A percentile compares a stretch with the other conserved stretches of the same genome.
Evolutionary conservation across 2,888 invertebrate genomes (phyloP).

Genomic region (Epsilonema sp.): DNA sequence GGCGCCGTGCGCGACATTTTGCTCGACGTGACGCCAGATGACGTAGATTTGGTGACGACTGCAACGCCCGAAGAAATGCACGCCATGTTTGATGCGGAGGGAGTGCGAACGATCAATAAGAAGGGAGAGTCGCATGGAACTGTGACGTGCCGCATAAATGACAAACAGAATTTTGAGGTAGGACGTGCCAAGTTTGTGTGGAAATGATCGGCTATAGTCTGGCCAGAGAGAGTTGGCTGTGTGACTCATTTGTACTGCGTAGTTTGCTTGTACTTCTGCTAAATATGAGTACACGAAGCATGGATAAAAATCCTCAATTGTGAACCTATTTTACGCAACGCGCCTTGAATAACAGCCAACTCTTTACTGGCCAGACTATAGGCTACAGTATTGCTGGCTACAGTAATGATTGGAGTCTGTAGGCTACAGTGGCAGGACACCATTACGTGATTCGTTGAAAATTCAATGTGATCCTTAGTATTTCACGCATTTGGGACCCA

Average conservation of each 20-base stretch:
- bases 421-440: too few relatives aligned
- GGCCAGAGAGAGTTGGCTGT: too few relatives aligned
- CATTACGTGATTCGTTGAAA: too few relatives aligned
- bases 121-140: slow-evolving; percentile 83
- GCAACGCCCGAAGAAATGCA: slow-evolving; percentile 94
- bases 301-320: too few relatives aligned
- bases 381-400: not conserved
- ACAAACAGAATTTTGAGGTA: slow-evolving; percentile 69
- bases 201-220: too few relatives aligned
- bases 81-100: slow-evolving; percentile 40
- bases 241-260: not conserved
- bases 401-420: too few relatives aligned
- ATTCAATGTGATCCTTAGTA: too few relatives aligned
- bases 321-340: too few relatives aligned
- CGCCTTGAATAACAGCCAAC: not conserved
- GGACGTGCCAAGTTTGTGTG: too few relatives aligned
- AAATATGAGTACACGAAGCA: too few relatives aligned
- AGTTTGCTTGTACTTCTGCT: too few relatives aligned
- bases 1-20: slow-evolving; percentile 66
- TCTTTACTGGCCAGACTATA: not conserved
- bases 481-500: too few relatives aligned
- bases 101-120: slow-evolving; percentile 69
- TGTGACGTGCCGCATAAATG: slow-evolving; percentile 77
- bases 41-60: slow-evolving; percentile 89
- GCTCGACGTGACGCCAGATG: slow-evolving; percentile 45